Base-by-base conservation (phyloP, 2,113 vertebrate genomes). In the Asarcornis scutulata region DNA sequence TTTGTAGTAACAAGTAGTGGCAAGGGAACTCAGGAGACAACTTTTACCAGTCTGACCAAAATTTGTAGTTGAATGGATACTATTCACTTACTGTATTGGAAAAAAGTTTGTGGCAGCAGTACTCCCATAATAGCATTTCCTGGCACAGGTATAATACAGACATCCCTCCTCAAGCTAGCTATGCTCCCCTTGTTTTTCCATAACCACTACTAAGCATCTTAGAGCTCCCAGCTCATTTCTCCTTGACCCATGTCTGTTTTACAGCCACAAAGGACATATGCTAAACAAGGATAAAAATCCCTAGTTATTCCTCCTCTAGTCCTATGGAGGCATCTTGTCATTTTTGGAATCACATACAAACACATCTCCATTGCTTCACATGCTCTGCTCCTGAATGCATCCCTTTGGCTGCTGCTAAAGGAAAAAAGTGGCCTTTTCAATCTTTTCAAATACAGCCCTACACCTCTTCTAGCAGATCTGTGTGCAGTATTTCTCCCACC, bases 201-300 rank as follows among this genome's bases (percentile, higher is more conserved):
- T 16, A 27, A 15, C 18, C 36, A 38, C n/a, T 14, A 11, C 13
- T 17, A 44, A 68, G 12, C 4, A 23, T 40, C 23, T 44, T 32
- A 5, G 10, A 77, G 9, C 13, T 60, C 42, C 40, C 36, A 91
- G 32, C 14, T 58, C n/a, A 22, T 9, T 82, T 25, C 74, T 55
- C 23, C 15, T 67, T 31, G 15, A 64, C 56, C 71, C 7, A 9
- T 3, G 36, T 8, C 53, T 36, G 6, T n/a, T 26, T 23, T 32
- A 27, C 0, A 1, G 44, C 17, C 58, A 21, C 32, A 53, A 15
- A 1, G 5, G 34, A 56, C 31, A 26, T 11, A 29, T 2, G 3
- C 14, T 27, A 74, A 80, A 9, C 2, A 68, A 83, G 13, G 27
- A 36, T 13, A 63, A 17, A 83, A 67, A 38, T 13, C 18, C 7